Conservation (phyloP, 2,888 invertebrate genomes). For the Doris montereyensis region DNA sequence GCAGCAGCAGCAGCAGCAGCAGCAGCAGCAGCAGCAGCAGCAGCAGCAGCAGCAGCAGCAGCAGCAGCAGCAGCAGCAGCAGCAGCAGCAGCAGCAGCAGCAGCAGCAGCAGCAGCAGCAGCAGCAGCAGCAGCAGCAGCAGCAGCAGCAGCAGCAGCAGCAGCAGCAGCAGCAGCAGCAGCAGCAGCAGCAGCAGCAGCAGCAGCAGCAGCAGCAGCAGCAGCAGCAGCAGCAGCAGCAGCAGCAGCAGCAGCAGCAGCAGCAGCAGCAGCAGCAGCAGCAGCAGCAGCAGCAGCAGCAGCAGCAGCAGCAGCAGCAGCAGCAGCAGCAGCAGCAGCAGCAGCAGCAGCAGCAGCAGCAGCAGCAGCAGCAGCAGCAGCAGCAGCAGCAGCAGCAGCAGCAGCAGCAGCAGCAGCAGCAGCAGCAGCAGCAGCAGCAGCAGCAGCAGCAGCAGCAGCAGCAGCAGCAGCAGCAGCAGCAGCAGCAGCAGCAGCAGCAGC, state of each 20-base stretch:
- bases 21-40: background rate
- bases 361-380: slow-evolving; percentile 23
- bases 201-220: slow-evolving; percentile 11
- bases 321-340: slow-evolving; percentile 29
- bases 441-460: background rate
- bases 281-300: slow-evolving; percentile 15
- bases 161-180: slow-evolving; percentile 17
- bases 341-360: slow-evolving; percentile 25
- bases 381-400: slow-evolving; percentile 30
- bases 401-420: too few relatives aligned
- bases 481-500: too few relatives aligned
- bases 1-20: background rate
- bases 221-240: slow-evolving; percentile 26
- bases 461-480: too few relatives aligned
- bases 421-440: too few relatives aligned
- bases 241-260: background rate
- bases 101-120: slow-evolving; percentile 25
- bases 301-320: slow-evolving; percentile 25
- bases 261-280: slow-evolving; percentile 24
- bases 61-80: background rate
- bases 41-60: background rate
- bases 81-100: background rate
- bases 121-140: slow-evolving; percentile 1
- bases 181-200: slow-evolving; percentile 4
- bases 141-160: slow-evolving; percentile 22